Evolutionary conservation across 64 coral and sea anemone species (phyloP).

Genomic region (Dendrophyllia cribrosa): DNA sequence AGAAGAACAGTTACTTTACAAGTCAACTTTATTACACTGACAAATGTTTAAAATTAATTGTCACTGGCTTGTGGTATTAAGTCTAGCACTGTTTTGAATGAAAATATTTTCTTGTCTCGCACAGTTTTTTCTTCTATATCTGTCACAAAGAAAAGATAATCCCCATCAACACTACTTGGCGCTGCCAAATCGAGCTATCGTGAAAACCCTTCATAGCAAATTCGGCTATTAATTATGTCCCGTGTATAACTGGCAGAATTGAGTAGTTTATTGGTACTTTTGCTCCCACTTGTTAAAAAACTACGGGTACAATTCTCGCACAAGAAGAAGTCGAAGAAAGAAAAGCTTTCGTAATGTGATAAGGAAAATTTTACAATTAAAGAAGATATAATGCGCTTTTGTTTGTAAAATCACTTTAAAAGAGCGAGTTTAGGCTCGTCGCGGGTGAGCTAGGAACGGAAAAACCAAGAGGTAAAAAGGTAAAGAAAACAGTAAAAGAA

Average conservation of each 20-base stretch:
- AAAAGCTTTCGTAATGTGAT: background rate
- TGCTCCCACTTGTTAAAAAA: background rate
- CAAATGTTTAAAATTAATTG: background rate
- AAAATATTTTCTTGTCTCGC: background rate
- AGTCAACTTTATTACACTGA: background rate
- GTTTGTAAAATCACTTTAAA: background rate
- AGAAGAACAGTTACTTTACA: background rate
- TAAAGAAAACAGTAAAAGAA: background rate
- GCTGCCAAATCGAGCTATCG: background rate
- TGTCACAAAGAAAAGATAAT: constrained; percentile 18
- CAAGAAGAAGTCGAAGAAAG: background rate
- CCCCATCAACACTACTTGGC: constrained; percentile 49
- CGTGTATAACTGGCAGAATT: background rate
- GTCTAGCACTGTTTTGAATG: background rate
- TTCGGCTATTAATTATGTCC: background rate
- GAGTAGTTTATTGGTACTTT: constrained; percentile 1
- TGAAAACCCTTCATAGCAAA: constrained; percentile 30
- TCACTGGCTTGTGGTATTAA: background rate
- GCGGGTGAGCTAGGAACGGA: background rate
- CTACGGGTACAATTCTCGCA: background rate
- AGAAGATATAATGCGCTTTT: constrained; percentile 6
- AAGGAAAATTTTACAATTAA: background rate
- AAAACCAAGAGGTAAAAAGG: background rate
- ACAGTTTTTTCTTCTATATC: background rate
- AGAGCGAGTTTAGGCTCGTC: background rate